Base-by-base conservation (phyloP, 2,888 invertebrate genomes). In the Hylaea fasciaria region DNA sequence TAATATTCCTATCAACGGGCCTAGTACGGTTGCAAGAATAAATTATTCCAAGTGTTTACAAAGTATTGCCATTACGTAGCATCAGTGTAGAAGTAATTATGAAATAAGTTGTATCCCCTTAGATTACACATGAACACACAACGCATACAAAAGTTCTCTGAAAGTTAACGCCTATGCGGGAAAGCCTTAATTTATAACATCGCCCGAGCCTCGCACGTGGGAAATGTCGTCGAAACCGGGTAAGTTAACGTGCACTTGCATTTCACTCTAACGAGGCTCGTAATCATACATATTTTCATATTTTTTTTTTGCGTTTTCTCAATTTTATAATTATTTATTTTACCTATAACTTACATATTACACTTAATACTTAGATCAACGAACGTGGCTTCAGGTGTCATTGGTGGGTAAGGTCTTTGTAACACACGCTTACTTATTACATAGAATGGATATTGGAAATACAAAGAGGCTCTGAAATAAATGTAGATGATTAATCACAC, bases 1-100 rank as follows among this genome's bases (percentile, higher is more conserved):
- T 91, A 91, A 84, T 91, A 91, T 82, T 87, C 86, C 90, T 90
- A 91, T 90, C 82, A 87, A 87, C 86, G 86, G 88, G 86, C 89
- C 87, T 87, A 88, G 83, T 89, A 91, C 87, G 90, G 87, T 85
- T 87, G 87, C 85, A 89, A 91, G 87, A 90, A 89, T 88, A 89
- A 84, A 85, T 85, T 86, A 85, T 83, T 81, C 80, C 78, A 81
- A 77, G 77, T 81, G 75, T 74, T 82, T 79, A 84, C 80, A 83
- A 77, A 80, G 78, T 78, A 82, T 80, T 83, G 81, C 81, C 75
- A 77, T 78, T 70, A 70, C 65, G 76, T 77, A 75, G 74, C 73
- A 67, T 66, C 48, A 55, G 56, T 69, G 57, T 22, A 70, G 65
- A 63, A 52, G 62, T 64, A 66, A 58, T 72, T 17, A 61, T 65